phyloP scores from a whole-genome alignment of 2,797 vertebrate genomes.

The Rhinoraja longicauda region DNA sequence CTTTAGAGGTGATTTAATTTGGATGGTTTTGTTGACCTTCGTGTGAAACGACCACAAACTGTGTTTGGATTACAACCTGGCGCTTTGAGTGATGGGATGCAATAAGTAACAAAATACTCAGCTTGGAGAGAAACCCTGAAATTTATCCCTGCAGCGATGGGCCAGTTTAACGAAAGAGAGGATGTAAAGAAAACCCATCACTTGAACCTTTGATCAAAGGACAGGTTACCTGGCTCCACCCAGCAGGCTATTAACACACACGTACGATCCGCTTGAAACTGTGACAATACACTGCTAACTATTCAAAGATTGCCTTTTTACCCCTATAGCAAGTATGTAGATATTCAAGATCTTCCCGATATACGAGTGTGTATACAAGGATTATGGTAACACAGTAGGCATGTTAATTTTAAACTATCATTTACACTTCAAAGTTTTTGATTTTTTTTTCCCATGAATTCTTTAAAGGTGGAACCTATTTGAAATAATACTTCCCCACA shows the following conservation, averaged over 20 bases:
- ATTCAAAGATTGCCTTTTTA: constrained; percentile 31
- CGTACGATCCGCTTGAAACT: constrained; percentile 44
- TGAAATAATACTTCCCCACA: background rate
- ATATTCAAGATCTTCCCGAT: background rate
- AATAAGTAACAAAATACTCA: constrained; percentile 60
- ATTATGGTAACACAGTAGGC: background rate
- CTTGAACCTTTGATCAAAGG: constrained; percentile 63
- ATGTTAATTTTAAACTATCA: background rate
- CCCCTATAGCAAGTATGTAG: background rate
- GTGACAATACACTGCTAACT: constrained; percentile 41
- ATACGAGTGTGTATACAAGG: background rate
- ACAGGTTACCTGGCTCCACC: constrained; percentile 50
- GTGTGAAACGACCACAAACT: constrained; percentile 56
- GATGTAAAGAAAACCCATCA: constrained; percentile 64
- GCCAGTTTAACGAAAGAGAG: constrained; percentile 53
- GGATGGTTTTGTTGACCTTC: constrained; percentile 62
- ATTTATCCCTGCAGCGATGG: constrained; percentile 59
- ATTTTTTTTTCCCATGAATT: background rate
- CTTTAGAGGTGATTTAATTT: constrained; percentile 56
- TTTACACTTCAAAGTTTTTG: background rate
- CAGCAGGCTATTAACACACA: constrained; percentile 58
- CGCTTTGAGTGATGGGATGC: constrained; percentile 53
- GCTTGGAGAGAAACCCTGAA: constrained; percentile 61
- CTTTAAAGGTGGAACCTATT: background rate
- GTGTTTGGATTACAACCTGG: constrained; percentile 50